Conservation (phyloP, 2,797 vertebrate genomes). For the Etheostoma nigrum region DNA sequence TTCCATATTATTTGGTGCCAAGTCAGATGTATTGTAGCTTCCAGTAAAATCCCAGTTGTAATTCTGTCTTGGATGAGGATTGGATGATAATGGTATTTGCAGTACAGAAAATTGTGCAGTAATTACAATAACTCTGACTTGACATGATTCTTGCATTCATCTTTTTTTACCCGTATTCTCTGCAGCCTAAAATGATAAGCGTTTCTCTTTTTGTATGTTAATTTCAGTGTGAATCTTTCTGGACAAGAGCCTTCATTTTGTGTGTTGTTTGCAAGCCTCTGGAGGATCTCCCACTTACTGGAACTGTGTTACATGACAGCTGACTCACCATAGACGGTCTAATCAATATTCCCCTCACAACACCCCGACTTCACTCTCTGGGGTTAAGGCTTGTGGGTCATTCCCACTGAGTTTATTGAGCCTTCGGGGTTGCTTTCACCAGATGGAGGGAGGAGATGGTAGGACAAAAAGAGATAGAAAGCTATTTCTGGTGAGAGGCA, state of each 20-base stretch:
- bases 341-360: constrained; percentile 53
- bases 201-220: constrained; percentile 4
- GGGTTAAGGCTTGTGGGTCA: constrained; percentile 50
- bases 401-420: constrained; percentile 48
- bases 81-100: not conserved
- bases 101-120: not conserved
- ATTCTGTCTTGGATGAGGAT: not conserved
- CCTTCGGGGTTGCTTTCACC: constrained; percentile 37
- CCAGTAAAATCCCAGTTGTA: not conserved
- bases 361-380: constrained; percentile 2
- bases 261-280: constrained; percentile 22
- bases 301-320: constrained; percentile 45
- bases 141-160: not conserved
- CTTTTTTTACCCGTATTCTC: not conserved
- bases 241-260: constrained; percentile 1
- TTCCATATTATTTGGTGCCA: not conserved
- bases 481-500: constrained; percentile 48
- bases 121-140: not conserved
- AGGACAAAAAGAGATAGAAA: constrained; percentile 34
- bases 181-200: not conserved
- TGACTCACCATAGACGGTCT: constrained; percentile 36
- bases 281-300: constrained; percentile 50
- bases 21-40: not conserved
- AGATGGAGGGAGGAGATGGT: constrained; percentile 38
- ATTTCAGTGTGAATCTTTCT: constrained; percentile 20